Percentiles rank a stretch among this genome's conserved stretches.
These are phyloP conservation scores for Spisula solida DNA, from an alignment of 2,888 invertebrate genomes.

Conservation along the genomic window DNA sequence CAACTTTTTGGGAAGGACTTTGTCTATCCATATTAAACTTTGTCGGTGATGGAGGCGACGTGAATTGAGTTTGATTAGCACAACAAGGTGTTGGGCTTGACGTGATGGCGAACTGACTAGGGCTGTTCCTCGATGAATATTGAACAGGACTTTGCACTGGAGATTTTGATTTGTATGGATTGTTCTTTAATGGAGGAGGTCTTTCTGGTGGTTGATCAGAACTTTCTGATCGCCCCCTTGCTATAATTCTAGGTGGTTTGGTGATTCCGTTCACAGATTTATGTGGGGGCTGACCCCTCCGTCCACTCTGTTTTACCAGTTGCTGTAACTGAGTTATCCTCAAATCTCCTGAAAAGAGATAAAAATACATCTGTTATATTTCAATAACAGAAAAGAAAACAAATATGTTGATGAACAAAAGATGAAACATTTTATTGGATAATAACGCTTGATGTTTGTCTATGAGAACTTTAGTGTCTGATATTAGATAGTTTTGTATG, in stretches of 20 bases:
- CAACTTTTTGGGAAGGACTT: conserved; percentile 68
- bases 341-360: conserved; percentile 57
- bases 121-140: conserved; percentile 60
- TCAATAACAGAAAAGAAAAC: no score
- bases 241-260: conserved; percentile 63
- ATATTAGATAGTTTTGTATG: no score
- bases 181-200: conserved; percentile 67
- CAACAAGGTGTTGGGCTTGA: conserved; percentile 67
- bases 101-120: conserved; percentile 55
- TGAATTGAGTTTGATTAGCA: conserved; percentile 49
- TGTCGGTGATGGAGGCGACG: conserved; percentile 52
- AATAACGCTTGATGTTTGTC: no score
- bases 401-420: no score
- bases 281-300: conserved; percentile 64
- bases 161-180: conserved; percentile 63
- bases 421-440: no score
- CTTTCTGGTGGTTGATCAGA: conserved; percentile 61
- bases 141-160: conserved; percentile 54
- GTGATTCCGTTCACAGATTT: conserved; percentile 39
- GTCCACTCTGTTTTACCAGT: conserved; percentile 66
- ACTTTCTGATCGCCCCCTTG: conserved; percentile 46
- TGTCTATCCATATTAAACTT: conserved; percentile 43
- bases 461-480: no score
- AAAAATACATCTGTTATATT: neutral
- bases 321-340: conserved; percentile 63